Evolutionary conservation across 2,113 vertebrate genomes (phyloP).

Genomic region (Hylia prasina): DNA sequence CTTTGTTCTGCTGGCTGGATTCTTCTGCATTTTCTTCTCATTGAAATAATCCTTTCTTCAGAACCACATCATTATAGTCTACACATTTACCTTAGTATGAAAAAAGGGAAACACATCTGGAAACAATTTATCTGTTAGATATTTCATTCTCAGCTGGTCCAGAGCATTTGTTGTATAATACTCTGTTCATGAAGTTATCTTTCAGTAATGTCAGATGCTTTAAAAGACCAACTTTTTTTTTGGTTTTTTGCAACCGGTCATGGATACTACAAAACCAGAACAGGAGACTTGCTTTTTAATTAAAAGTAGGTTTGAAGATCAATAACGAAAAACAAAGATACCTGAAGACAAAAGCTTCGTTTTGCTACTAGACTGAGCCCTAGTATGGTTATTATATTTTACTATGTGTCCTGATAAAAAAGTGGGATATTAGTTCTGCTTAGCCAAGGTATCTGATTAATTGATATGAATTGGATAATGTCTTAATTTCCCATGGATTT

Average conservation of each 20-base stretch:
- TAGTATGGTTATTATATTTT: constrained; percentile 8
- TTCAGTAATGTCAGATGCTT: background rate
- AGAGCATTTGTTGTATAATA: background rate
- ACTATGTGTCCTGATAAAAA: background rate
- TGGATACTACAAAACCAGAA: background rate
- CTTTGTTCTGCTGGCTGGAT: background rate
- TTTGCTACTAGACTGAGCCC: background rate
- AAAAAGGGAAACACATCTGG: background rate
- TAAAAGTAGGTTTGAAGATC: background rate
- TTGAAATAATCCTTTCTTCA: background rate
- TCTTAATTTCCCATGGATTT: constrained; percentile 32
- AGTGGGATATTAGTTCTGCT: constrained; percentile 19
- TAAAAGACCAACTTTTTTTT: background rate
- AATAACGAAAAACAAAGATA: background rate
- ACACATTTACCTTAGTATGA: background rate
- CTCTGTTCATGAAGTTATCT: background rate
- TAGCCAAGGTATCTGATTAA: constrained; percentile 46
- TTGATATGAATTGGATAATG: constrained; percentile 40
- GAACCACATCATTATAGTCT: background rate
- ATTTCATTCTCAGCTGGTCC: background rate
- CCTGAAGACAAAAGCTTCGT: background rate
- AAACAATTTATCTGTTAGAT: background rate
- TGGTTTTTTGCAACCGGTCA: background rate
- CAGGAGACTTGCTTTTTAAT: background rate
- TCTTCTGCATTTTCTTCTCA: background rate